phyloP scores from a whole-genome alignment of 2,113 vertebrate species.

The Hydropotes inermis region DNA sequence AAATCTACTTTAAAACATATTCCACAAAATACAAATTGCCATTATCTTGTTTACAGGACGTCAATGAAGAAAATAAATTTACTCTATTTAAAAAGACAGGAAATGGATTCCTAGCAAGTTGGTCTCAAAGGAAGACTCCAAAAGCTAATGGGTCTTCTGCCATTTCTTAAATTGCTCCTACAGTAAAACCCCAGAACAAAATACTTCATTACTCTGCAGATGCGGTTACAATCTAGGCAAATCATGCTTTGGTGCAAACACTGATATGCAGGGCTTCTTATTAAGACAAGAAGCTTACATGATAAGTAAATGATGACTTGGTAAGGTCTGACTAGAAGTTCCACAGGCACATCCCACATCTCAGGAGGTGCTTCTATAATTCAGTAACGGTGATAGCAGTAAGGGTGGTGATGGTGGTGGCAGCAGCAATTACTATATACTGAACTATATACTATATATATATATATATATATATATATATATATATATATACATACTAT shows the following conservation, averaged over 20 bases:
- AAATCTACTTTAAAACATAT: constrained; percentile 35
- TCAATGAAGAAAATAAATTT: constrained; percentile 27
- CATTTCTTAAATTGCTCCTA: not conserved
- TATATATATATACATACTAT: too few relatives aligned
- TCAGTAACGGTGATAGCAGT: rapidly evolving
- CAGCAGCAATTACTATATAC: not conserved
- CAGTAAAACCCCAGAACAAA: not conserved
- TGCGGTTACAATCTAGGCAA: not conserved
- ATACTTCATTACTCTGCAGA: not conserved
- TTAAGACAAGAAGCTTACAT: not conserved
- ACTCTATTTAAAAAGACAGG: constrained; percentile 23
- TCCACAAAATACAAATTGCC: constrained; percentile 6
- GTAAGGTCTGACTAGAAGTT: not conserved
- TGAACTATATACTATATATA: not conserved
- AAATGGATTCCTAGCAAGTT: constrained; percentile 23
- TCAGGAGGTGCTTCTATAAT: not conserved
- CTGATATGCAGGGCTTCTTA: not conserved
- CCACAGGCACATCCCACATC: not conserved
- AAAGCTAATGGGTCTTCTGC: not conserved
- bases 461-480: too few relatives aligned
- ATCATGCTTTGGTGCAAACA: not conserved
- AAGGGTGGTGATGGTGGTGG: rapidly evolving
- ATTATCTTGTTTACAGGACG: not conserved
- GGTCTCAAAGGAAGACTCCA: constrained; percentile 24
- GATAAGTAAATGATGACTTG: not conserved